Percentiles rank a stretch among this genome's conserved stretches.
Evolutionary conservation across 53 echinoderm and acorn worm genomes (phyloP).

Genomic region (Echinometra lucunter): DNA sequence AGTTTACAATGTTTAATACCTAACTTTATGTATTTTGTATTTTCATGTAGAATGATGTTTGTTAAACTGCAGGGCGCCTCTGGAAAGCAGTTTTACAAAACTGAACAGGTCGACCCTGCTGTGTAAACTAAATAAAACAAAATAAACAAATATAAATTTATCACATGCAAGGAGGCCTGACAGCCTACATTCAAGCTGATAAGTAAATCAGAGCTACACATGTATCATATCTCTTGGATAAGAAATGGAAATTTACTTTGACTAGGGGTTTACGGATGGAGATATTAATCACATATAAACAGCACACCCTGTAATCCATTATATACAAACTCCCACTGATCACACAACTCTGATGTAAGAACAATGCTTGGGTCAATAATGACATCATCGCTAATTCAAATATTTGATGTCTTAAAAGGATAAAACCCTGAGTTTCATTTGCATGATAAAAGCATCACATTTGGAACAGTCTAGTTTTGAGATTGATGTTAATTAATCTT

Average conservation of each 20-base stretch:
- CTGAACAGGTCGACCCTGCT: too few species aligned
- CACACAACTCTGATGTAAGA: not conserved
- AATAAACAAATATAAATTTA: too few species aligned
- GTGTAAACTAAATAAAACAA: too few species aligned
- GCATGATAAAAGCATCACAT: not conserved
- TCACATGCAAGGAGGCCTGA: not conserved
- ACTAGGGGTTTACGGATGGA: not conserved
- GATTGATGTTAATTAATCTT: not conserved
- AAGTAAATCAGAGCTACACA: not conserved
- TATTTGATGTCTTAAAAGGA: constrained; percentile 18
- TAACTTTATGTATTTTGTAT: too few species aligned
- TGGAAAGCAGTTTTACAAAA: too few species aligned
- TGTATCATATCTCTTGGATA: not conserved
- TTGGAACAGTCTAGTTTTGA: too few species aligned
- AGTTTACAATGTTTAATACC: too few species aligned
- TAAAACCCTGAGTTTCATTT: not conserved
- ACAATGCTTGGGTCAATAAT: constrained; percentile 18
- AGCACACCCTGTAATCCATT: not conserved
- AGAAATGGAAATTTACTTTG: not conserved
- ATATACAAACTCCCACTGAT: not conserved
- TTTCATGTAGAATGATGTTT: too few species aligned
- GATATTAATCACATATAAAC: not conserved
- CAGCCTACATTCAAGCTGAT: not conserved
- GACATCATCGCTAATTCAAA: not conserved
- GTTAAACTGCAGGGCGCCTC: too few species aligned